Evolutionary conservation across 92 coral and sea anemone species (phyloP).

Genomic region (Epizoanthus rinbou): DNA sequence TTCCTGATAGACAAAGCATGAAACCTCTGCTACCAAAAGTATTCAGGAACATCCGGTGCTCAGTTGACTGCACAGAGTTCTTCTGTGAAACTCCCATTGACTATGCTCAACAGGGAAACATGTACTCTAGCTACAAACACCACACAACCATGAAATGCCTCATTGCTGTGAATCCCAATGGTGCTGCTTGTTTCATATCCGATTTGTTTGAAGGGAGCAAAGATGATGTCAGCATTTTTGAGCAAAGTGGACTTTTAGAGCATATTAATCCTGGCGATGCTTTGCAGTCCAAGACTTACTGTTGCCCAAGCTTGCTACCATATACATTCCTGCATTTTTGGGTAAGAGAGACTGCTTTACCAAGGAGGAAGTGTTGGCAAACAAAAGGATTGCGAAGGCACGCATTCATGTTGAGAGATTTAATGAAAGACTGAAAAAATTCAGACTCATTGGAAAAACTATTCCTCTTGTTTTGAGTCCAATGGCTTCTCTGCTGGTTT

Average conservation of each 20-base stretch:
- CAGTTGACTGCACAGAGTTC: conserved; percentile 37
- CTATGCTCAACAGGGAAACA: conserved; percentile 40
- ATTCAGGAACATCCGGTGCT: conserved; percentile 26
- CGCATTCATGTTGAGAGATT: conserved; percentile 39
- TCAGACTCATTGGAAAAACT: conserved; percentile 36
- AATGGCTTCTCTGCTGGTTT: conserved; percentile 36
- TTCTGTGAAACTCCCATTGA: conserved; percentile 17
- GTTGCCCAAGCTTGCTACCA: conserved; percentile 33
- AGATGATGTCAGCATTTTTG: conserved; percentile 26
- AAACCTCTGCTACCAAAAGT: conserved; percentile 15
- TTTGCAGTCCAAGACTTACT: conserved; percentile 42
- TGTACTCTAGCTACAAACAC: conserved; percentile 21
- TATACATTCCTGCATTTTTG: conserved; percentile 49
- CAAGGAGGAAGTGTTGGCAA: conserved; percentile 39
- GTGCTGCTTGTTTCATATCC: conserved; percentile 28
- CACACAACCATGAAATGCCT: conserved; percentile 37
- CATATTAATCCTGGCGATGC: conserved; percentile 41
- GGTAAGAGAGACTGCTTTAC: conserved; percentile 34
- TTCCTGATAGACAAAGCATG: neutral
- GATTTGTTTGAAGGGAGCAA: conserved; percentile 26
- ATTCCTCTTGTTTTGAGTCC: conserved; percentile 38
- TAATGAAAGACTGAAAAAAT: conserved; percentile 36
- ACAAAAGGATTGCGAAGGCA: conserved; percentile 45
- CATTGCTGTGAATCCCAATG: conserved; percentile 44
- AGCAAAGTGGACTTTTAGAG: conserved; percentile 42